Percentiles rank a stretch among this genome's conserved stretches.
These are phyloP conservation scores for Bettongia penicillata DNA, from an alignment of 2,113 vertebrate species.

Conservation along the genomic window DNA sequence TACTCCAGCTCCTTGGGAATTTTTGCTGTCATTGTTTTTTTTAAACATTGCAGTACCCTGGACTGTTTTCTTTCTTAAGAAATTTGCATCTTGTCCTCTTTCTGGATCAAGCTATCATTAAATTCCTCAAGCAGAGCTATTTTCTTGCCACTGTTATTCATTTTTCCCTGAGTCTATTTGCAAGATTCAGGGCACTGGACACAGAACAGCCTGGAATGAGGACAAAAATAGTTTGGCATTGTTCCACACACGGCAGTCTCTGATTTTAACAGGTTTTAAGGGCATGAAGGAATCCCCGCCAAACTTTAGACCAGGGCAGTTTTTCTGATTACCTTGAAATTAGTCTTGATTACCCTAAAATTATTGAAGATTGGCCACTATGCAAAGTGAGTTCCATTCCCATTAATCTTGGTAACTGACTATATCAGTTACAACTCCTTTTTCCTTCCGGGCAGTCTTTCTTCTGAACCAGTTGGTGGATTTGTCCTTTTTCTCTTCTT, in stretches of 20 bases:
- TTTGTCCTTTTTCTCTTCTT: neutral
- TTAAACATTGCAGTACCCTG: neutral
- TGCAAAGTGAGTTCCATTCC: slow-evolving; percentile 69
- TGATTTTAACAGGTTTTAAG: slow-evolving; percentile 52
- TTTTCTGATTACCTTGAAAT: slow-evolving; percentile 73
- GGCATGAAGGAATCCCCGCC: slow-evolving; percentile 29
- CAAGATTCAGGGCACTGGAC: neutral
- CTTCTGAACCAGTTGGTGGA: neutral
- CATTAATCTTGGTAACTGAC: slow-evolving; percentile 79
- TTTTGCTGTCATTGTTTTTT: neutral
- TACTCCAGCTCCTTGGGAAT: neutral
- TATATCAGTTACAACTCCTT: slow-evolving; percentile 61
- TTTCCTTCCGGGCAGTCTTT: slow-evolving; percentile 38
- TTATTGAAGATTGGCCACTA: slow-evolving; percentile 74
- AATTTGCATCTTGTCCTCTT: rapidly evolving
- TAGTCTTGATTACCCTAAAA: slow-evolving; percentile 77
- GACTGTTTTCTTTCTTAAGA: neutral
- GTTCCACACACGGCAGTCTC: neutral
- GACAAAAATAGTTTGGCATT: neutral
- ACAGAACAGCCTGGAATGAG: neutral
- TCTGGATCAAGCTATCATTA: neutral
- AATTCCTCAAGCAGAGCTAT: neutral
- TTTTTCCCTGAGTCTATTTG: neutral
- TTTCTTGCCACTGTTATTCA: neutral
- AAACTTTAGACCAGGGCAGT: slow-evolving; percentile 71